Base-by-base conservation (phyloP, 2,888 invertebrate genomes). In the Drosophila leonis region DNA sequence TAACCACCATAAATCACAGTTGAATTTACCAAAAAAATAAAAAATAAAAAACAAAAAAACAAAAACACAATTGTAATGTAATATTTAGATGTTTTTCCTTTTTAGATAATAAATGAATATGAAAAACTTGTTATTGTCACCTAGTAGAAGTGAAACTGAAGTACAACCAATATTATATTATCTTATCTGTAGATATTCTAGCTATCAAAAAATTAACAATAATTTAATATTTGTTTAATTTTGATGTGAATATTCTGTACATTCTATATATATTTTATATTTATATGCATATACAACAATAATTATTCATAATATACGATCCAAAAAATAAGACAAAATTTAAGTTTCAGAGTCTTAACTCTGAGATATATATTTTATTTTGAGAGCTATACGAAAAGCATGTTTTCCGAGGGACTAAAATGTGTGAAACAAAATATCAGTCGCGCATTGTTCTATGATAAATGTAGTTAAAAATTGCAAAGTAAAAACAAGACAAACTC, bases 21-120 rank as follows among this genome's bases (percentile, higher is more conserved):
- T 33, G 49, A 49, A 20, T 33, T 49, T 20, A 33, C 18, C 1
- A 29, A 39, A 76, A 39, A 4, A n/a, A 29, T 10, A n/a, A 5
- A 29, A 2, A 10, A 4, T 4, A 24, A 24, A 24, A 24, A 12
- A 49, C n/a, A 49, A 5, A 29, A 2, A 10, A 4, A 2, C 2
- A 24, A 24, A 24, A 12, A 49, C n/a, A 49, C 39, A 62, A 55
- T 33, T 78, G 68, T 78, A 68, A 78, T 74, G 55, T 78, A 48
- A 48, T 18, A 48, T 55, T 44, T 63, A 59, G 46, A 33, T 13
- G 13, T 18, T 29, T 62, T 35, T 60, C 49, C 49, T 20, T 51
- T 18, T 51, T 24, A 73, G 39, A 51, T 41, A 72, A 49, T 20
- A 13, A 31, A 31, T 49, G n/a, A 49, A 49, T 31, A 18, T 33